Evolutionary conservation across 2,888 invertebrate genomes (phyloP).

Genomic region (Tenthredo scrophulariae): DNA sequence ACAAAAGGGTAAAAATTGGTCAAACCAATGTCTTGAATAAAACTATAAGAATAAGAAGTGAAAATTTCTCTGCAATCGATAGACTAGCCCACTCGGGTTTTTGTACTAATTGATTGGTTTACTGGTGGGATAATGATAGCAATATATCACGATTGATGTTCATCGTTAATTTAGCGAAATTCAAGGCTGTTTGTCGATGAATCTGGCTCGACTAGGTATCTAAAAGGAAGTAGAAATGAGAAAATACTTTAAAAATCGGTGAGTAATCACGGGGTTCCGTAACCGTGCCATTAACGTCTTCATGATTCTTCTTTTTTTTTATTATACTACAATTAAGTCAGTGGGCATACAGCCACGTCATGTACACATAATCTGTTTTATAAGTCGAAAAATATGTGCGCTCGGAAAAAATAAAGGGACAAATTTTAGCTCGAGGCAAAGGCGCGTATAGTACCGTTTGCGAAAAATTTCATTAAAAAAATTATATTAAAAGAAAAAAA

Average conservation of each 20-base stretch:
- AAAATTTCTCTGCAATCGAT: background rate
- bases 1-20: background rate
- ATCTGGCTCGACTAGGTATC: background rate
- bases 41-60: background rate
- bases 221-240: background rate
- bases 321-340: background rate
- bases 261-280: background rate
- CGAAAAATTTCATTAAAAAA: background rate
- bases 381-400: background rate
- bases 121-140: conserved; percentile 10
- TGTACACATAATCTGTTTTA: background rate
- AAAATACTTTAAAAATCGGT: background rate
- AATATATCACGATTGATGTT: background rate
- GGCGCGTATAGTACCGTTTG: background rate
- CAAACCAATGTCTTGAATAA: background rate
- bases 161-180: background rate
- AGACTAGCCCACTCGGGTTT: background rate
- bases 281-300: background rate
- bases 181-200: background rate
- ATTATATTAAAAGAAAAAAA: conserved; percentile 23
- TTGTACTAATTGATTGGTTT: background rate
- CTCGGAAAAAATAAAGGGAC: background rate
- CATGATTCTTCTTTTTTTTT: background rate
- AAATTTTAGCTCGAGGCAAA: background rate
- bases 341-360: background rate